These are phyloP conservation scores for Macrobrachium nipponense DNA, from an alignment of 1,140 invertebrate genomes.

Conservation along the genomic window DNA sequence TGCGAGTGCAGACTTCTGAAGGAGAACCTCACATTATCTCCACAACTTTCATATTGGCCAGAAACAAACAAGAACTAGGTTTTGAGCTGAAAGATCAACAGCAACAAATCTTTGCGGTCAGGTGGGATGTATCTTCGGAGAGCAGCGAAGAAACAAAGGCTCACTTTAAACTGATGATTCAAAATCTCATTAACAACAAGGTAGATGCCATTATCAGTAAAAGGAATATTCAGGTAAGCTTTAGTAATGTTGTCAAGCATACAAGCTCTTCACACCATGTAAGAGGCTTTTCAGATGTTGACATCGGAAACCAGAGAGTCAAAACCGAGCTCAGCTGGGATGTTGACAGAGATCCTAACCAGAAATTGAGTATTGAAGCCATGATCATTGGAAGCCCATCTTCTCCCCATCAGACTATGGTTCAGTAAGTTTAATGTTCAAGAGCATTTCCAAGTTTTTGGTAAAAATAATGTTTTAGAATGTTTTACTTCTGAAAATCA, in stretches of 20 bases:
- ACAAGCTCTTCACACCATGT: constrained; percentile 14
- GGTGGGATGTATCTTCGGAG: background rate
- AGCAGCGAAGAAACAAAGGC: background rate
- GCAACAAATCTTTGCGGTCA: background rate
- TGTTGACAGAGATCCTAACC: constrained; percentile 9
- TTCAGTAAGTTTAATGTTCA: background rate
- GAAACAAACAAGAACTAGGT: background rate
- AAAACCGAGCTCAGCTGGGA: constrained; percentile 29
- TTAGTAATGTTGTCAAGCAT: constrained; percentile 15
- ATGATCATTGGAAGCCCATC: background rate
- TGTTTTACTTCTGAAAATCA: too few relatives aligned
- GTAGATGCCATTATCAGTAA: constrained; percentile 4
- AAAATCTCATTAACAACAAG: background rate
- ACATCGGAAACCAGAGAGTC: background rate
- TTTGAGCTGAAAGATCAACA: constrained; percentile 13
- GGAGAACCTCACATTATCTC: background rate
- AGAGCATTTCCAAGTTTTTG: too few relatives aligned
- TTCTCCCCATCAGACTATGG: background rate
- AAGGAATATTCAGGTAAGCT: constrained; percentile 6
- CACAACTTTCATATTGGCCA: background rate
- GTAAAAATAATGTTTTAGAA: too few relatives aligned
- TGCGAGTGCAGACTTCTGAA: background rate
- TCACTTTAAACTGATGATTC: background rate
- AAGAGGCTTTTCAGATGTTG: constrained; percentile 36
- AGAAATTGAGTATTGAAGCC: constrained; percentile 31